Evolutionary conservation across 2,797 vertebrate species (phyloP).

Genomic region (Tachyglossus aculeatus): DNA sequence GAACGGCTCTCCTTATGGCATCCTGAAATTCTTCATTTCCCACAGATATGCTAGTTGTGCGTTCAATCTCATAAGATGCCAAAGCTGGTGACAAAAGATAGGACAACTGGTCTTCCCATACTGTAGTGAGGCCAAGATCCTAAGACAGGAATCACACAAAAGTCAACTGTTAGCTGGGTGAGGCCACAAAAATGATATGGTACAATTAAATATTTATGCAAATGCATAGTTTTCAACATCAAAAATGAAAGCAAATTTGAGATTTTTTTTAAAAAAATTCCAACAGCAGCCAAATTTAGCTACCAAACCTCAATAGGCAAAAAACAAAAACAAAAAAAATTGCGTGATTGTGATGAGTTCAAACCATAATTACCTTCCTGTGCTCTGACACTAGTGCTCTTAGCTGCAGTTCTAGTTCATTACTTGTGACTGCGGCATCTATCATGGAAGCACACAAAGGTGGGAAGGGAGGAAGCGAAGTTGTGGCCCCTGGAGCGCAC

Average conservation of each 20-base stretch:
- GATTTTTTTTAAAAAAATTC: not conserved
- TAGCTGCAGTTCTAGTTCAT: conserved; percentile 91
- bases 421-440: conserved; percentile 85
- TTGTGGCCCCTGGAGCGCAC: conserved; percentile 81
- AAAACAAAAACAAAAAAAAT: not conserved
- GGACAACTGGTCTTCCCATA: conserved; percentile 95
- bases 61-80: conserved; percentile 92
- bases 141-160: conserved; percentile 60
- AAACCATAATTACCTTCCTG: conserved; percentile 85
- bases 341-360: not conserved
- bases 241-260: not conserved
- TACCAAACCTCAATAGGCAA: too few species aligned
- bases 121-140: conserved; percentile 88
- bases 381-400: conserved; percentile 88
- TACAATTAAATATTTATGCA: too few species aligned
- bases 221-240: not conserved
- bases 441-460: conserved; percentile 84
- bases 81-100: conserved; percentile 93
- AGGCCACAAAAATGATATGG: not conserved
- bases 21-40: conserved; percentile 98
- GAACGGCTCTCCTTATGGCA: conserved; percentile 89
- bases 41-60: conserved; percentile 86
- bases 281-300: too few species aligned
- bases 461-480: conserved; percentile 84
- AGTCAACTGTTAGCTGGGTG: fast-evolving